phyloP scores from a whole-genome alignment of 2,113 vertebrate species.

The Oreotrochilus melanogaster region DNA sequence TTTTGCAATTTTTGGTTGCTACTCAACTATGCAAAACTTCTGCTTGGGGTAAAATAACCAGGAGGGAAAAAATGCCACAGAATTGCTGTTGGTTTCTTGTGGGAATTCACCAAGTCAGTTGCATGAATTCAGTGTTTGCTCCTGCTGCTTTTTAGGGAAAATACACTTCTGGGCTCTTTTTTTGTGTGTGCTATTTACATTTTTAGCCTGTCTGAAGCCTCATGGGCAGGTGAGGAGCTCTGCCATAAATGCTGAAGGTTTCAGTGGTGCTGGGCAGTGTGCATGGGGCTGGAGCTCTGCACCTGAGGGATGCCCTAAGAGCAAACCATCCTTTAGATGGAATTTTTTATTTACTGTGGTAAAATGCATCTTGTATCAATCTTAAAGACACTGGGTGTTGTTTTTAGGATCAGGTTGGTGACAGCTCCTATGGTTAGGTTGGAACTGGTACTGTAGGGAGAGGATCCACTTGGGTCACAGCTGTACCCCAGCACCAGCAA shows the following conservation, averaged over 20 bases:
- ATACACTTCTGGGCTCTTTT: background rate
- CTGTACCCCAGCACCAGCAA: background rate
- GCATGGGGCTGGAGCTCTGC: background rate
- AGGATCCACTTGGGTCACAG: background rate
- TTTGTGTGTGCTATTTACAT: background rate
- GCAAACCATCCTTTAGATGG: background rate
- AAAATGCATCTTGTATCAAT: background rate
- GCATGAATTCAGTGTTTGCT: background rate
- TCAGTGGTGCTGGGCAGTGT: fast-evolving
- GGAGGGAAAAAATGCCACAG: fast-evolving
- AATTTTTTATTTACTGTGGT: too few relatives aligned
- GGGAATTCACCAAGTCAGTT: background rate
- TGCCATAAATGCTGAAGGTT: background rate
- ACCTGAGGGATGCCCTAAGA: fast-evolving
- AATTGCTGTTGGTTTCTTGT: background rate
- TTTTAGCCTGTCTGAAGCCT: too few relatives aligned
- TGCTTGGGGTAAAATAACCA: background rate
- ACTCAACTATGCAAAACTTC: background rate
- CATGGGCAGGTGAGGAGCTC: background rate
- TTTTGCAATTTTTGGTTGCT: background rate
- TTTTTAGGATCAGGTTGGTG: fast-evolving
- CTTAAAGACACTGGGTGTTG: fast-evolving
- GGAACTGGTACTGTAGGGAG: background rate
- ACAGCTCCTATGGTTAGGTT: too few relatives aligned
- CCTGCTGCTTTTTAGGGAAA: background rate